Evolutionary conservation across 2,113 vertebrate genomes (phyloP).

Genomic region (Hucho hucho): DNA sequence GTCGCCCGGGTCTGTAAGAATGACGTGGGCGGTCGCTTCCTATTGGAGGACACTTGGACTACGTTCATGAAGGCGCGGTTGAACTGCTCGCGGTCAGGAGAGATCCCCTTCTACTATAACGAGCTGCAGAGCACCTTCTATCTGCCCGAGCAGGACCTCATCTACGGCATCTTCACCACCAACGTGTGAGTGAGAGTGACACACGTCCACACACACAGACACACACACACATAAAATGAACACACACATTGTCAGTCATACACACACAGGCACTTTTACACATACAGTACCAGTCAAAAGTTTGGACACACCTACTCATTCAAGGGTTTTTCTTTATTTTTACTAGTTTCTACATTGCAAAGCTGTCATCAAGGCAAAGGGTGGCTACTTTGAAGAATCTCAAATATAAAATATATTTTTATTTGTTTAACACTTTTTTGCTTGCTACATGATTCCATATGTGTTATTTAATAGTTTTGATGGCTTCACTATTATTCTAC

Average conservation of each 20-base stretch:
- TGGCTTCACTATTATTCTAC: too few species aligned
- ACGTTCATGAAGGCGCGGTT: slow-evolving; percentile 96
- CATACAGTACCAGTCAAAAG: too few species aligned
- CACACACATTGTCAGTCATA: neutral
- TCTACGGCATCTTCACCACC: slow-evolving; percentile 96
- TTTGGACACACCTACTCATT: too few species aligned
- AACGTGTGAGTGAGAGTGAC: slow-evolving; percentile 83
- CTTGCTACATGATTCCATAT: too few species aligned
- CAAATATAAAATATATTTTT: too few species aligned
- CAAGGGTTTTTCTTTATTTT: too few species aligned
- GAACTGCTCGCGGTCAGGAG: slow-evolving; percentile 93
- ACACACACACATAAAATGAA: neutral
- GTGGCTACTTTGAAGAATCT: too few species aligned
- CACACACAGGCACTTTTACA: too few species aligned
- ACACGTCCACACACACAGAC: neutral
- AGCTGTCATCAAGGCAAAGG: too few species aligned
- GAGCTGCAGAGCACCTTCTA: slow-evolving; percentile 94
- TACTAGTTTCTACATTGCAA: too few species aligned
- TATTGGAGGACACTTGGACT: slow-evolving; percentile 96
- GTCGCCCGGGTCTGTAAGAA: slow-evolving; percentile 94
- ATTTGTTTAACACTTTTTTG: too few species aligned
- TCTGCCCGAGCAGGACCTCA: slow-evolving; percentile 87
- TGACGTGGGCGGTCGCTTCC: slow-evolving; percentile 91
- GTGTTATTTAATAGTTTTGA: too few species aligned
- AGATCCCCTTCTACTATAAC: slow-evolving; percentile 93